Evolutionary conservation across 2,113 vertebrate genomes (phyloP).

Genomic region (Maccullochella peelii): DNA sequence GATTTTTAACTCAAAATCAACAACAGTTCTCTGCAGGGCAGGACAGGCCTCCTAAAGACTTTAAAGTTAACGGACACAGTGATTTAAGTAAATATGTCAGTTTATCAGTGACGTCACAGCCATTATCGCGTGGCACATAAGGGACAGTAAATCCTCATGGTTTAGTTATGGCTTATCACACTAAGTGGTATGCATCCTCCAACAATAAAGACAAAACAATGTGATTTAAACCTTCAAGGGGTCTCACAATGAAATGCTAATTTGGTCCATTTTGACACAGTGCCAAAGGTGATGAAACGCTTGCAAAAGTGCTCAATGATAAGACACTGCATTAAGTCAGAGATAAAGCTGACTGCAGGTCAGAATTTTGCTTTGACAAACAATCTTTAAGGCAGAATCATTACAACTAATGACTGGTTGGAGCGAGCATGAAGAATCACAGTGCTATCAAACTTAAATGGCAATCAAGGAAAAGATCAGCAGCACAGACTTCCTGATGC

Average conservation of each 20-base stretch:
- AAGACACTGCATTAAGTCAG: neutral
- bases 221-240: conserved; percentile 22
- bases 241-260: conserved; percentile 51
- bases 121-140: conserved; percentile 62
- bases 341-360: conserved; percentile 9
- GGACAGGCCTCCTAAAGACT: neutral
- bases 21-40: conserved; percentile 27
- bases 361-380: conserved; percentile 35
- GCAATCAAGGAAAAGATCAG: neutral
- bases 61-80: conserved; percentile 59
- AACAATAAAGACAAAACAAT: conserved; percentile 47
- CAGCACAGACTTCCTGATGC: neutral
- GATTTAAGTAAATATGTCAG: conserved; percentile 40
- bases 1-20: neutral
- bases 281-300: conserved; percentile 38
- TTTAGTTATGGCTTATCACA: conserved; percentile 77
- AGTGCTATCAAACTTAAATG: conserved; percentile 1
- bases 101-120: conserved; percentile 51
- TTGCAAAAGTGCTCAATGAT: conserved; percentile 32
- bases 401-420: neutral
- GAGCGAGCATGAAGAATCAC: neutral
- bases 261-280: conserved; percentile 80
- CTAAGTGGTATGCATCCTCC: conserved; percentile 23
- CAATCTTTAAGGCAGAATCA: neutral
- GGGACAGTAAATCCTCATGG: conserved; percentile 42